Base-by-base conservation (phyloP, 2,888 invertebrate genomes). In the Lobophora halterata region DNA sequence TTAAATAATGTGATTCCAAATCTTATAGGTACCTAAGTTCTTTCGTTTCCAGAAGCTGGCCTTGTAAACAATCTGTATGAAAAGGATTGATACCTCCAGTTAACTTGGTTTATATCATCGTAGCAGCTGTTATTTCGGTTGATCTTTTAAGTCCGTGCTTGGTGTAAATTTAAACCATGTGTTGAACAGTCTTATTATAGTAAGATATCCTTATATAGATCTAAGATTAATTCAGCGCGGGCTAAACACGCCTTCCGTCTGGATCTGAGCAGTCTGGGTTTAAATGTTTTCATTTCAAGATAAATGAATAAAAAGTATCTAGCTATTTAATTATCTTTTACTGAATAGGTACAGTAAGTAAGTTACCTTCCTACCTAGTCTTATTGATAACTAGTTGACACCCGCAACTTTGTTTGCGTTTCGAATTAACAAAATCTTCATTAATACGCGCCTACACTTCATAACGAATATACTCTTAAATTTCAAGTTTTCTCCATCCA, bases 81-180 rank as follows among this genome's bases (percentile, higher is more conserved):
- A 3, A 5, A 41, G n/a, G 5, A 3, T 27, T 6, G 8, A 16
- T 23, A 18, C 4, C 18, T 39, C 5, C 9, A 49, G 49, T 62
- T 57, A 60, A 48, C 38, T 30, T 31, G 40, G 51, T 58, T 55
- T 55, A 55, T 66, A 65, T 69, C 57, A 59, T 63, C 58, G 36
- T 46, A 65, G 53, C 72, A 72, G 69, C 71, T 72, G 67, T 56
- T 54, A 54, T 66, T 65, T 56, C 48, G 62, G 69, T 65, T n/a
- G n/a, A n/a, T 71, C 70, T 73, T 77, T 75, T 57, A 74, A 65
- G 73, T 69, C 61, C 48, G 55, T 54, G 52, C 61, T 60, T 53
- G 58, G 44, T 63, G 70, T 58, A 73, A 74, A 70, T 78, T 78
- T 74, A 78, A 55, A 66, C 33, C 65, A 49, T 55, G 58, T 61